phyloP scores from a whole-genome alignment of 1,140 invertebrate genomes.

The Papilio polytes region DNA sequence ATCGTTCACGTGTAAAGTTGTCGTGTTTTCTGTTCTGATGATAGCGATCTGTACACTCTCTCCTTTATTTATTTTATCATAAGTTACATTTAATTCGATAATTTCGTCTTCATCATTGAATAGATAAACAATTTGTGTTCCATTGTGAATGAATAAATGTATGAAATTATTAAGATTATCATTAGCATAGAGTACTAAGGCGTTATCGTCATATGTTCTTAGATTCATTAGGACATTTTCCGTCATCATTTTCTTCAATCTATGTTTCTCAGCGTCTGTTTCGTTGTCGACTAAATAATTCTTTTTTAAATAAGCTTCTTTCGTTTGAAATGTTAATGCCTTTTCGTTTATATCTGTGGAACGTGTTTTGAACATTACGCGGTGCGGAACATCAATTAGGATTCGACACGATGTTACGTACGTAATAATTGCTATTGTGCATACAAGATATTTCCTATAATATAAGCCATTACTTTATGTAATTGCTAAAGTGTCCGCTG shows the following conservation, averaged over 20 bases:
- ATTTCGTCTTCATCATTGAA: conserved; percentile 93
- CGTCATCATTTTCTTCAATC: conserved; percentile 89
- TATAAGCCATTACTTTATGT: conserved; percentile 31
- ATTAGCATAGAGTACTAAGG: conserved; percentile 94
- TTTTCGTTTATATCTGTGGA: conserved; percentile 94
- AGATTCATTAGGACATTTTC: conserved; percentile 94
- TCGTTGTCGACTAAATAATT: conserved; percentile 88
- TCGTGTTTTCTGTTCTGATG: conserved; percentile 88
- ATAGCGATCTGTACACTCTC: conserved; percentile 94
- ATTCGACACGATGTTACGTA: conserved; percentile 37
- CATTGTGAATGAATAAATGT: conserved; percentile 93
- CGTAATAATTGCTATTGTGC: conserved; percentile 41
- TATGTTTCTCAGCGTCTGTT: conserved; percentile 85
- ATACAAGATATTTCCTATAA: conserved; percentile 34
- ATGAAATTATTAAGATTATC: conserved; percentile 97
- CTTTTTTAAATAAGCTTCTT: conserved; percentile 90
- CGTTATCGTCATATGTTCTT: conserved; percentile 92
- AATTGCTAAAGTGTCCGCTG: conserved; percentile 32
- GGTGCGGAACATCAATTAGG: conserved; percentile 1
- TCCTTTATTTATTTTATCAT: conserved; percentile 90
- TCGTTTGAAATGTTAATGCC: conserved; percentile 93
- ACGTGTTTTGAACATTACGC: conserved; percentile 17
- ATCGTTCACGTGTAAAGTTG: conserved; percentile 93
- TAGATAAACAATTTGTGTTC: conserved; percentile 90
- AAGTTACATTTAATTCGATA: conserved; percentile 90